Conservation (phyloP, 1,140 invertebrate genomes). For the Mylabris phalerata region DNA sequence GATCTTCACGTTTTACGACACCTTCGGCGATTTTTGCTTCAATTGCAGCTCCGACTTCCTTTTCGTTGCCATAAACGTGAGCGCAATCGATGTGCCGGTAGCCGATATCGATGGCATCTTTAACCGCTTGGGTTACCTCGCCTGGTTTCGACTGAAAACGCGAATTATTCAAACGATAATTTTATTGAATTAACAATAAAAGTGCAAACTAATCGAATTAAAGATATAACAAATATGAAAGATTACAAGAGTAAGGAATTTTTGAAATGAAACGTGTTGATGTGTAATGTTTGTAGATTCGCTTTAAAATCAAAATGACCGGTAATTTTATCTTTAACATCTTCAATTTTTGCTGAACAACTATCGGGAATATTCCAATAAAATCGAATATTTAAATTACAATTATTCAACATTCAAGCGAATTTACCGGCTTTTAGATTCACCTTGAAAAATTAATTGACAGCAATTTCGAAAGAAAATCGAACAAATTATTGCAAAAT, state of each 20-base stretch:
- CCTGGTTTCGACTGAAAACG: conserved; percentile 59
- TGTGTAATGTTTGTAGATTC: not conserved
- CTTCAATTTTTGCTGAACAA: too few relatives aligned
- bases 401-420: too few relatives aligned
- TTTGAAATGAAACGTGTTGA: not conserved
- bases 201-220: not conserved
- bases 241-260: not conserved
- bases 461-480: not conserved
- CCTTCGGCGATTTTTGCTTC: conserved; percentile 64
- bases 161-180: not conserved
- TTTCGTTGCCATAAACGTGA: conserved; percentile 69
- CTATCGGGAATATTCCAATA: too few relatives aligned
- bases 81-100: conserved; percentile 69
- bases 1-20: conserved; percentile 58
- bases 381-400: too few relatives aligned
- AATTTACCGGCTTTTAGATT: too few relatives aligned
- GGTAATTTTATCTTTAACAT: not conserved
- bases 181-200: not conserved
- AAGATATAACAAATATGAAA: not conserved
- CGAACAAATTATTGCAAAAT: not conserved
- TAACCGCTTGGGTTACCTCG: conserved; percentile 67
- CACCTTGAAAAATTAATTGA: too few relatives aligned
- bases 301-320: not conserved
- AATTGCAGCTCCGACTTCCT: conserved; percentile 75
- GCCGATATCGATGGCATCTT: conserved; percentile 63